Conservation (phyloP, 2,113 vertebrate species). For the Aplodontia rufa region DNA sequence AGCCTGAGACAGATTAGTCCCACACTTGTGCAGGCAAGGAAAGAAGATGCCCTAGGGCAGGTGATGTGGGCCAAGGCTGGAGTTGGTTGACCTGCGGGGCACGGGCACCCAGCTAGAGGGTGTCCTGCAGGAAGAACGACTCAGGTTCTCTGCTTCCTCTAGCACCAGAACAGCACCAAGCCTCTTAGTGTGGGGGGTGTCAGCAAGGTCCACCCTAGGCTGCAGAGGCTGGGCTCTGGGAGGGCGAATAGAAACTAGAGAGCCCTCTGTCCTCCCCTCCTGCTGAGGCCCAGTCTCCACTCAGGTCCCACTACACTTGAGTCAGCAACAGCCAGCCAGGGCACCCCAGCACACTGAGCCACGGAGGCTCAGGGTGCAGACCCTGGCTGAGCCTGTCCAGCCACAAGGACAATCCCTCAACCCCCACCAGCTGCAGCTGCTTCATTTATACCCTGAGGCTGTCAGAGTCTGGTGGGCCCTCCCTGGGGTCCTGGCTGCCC, state of each 20-base stretch:
- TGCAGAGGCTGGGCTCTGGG: background rate
- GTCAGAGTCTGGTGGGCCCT: fast-evolving
- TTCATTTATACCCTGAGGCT: background rate
- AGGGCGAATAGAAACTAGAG: no score
- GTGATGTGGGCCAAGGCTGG: no score
- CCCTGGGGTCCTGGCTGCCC: background rate
- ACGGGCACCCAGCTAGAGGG: no score
- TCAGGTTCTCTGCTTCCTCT: background rate
- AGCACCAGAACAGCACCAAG: background rate
- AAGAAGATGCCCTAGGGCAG: background rate
- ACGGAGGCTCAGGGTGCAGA: fast-evolving
- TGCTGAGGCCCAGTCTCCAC: no score
- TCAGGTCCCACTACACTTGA: no score
- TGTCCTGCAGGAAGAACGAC: fast-evolving
- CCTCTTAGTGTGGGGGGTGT: background rate
- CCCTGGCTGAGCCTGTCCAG: fast-evolving
- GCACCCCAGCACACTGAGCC: fast-evolving
- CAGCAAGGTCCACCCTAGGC: fast-evolving
- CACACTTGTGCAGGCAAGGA: no score
- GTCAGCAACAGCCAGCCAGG: fast-evolving
- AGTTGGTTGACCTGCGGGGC: no score
- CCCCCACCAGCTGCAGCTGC: background rate
- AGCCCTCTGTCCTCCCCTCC: no score
- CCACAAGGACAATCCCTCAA: fast-evolving
- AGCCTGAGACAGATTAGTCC: background rate